Conservation (phyloP, 2,113 vertebrate species). For the Neolamprologus caudopunctatus region DNA sequence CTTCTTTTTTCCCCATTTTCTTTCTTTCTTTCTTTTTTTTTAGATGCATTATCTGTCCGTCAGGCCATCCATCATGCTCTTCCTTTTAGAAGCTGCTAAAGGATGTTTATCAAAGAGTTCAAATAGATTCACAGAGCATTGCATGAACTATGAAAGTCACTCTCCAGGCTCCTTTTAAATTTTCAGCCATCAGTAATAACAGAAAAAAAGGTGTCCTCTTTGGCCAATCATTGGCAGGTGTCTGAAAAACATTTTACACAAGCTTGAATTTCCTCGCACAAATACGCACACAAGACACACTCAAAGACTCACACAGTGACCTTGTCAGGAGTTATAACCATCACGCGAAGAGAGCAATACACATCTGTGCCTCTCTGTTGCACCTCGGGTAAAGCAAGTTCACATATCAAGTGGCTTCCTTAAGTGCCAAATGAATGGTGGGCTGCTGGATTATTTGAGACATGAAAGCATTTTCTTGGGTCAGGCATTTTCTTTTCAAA, state of each 20-base stretch:
- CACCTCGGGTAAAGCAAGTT: not conserved
- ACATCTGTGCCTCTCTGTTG: slow-evolving; percentile 3
- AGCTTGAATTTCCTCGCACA: not conserved
- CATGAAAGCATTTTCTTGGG: not conserved
- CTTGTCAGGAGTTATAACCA: slow-evolving; percentile 46
- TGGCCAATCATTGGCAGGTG: slow-evolving; percentile 47
- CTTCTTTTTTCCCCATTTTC: not conserved
- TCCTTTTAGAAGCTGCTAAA: not conserved
- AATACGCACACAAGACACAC: not conserved
- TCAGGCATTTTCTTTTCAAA: not conserved
- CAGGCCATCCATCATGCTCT: slow-evolving; percentile 27
- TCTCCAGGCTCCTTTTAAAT: not conserved
- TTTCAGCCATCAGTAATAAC: slow-evolving; percentile 26
- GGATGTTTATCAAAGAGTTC: slow-evolving; percentile 50
- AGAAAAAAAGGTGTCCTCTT: slow-evolving; percentile 33
- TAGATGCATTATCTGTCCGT: not conserved
- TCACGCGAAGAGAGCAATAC: slow-evolving; percentile 12
- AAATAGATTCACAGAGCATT: slow-evolving; percentile 38
- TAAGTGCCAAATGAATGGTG: not conserved
- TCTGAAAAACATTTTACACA: slow-evolving; percentile 36
- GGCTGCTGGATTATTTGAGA: not conserved
- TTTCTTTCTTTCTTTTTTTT: not conserved
- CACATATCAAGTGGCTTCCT: not conserved
- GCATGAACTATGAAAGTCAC: slow-evolving; percentile 22
- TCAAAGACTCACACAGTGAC: slow-evolving; percentile 13